Percentiles rank a stretch among this genome's conserved stretches.
phyloP scores from a whole-genome alignment of 2,888 invertebrate species.

The Cyclophora albipunctata region DNA sequence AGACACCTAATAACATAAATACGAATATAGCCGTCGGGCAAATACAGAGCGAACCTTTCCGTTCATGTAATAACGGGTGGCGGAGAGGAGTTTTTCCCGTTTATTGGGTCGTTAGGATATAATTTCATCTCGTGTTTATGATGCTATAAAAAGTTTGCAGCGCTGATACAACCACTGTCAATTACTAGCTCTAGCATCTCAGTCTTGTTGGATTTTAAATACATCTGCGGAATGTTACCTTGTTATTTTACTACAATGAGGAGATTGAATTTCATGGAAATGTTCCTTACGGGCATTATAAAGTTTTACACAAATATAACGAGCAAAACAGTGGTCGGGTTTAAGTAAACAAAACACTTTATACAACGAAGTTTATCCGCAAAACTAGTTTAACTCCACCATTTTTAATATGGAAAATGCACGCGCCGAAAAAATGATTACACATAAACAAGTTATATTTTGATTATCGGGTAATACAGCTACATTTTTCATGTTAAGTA shows the following conservation, averaged over 20 bases:
- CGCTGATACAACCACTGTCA: constrained; percentile 63
- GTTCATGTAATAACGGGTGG: constrained; percentile 57
- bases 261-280: too few relatives aligned
- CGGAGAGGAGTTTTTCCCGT: constrained; percentile 62
- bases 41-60: constrained; percentile 49
- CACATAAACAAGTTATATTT: too few relatives aligned
- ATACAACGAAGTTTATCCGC: too few relatives aligned
- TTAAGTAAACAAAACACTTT: too few relatives aligned
- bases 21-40: constrained; percentile 32
- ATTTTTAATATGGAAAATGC: too few relatives aligned
- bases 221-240: background rate
- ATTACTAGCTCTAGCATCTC: constrained; percentile 37
- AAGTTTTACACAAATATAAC: too few relatives aligned
- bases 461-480: too few relatives aligned
- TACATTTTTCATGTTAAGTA: too few relatives aligned
- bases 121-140: constrained; percentile 73
- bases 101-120: constrained; percentile 71
- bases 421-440: too few relatives aligned
- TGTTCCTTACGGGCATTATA: too few relatives aligned
- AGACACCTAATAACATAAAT: constrained; percentile 38
- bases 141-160: constrained; percentile 65
- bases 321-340: too few relatives aligned
- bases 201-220: constrained; percentile 10
- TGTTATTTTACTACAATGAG: background rate
- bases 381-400: too few relatives aligned